Evolutionary conservation across 2,797 vertebrate genomes (phyloP).

Genomic region (Pangasius larnaudii): DNA sequence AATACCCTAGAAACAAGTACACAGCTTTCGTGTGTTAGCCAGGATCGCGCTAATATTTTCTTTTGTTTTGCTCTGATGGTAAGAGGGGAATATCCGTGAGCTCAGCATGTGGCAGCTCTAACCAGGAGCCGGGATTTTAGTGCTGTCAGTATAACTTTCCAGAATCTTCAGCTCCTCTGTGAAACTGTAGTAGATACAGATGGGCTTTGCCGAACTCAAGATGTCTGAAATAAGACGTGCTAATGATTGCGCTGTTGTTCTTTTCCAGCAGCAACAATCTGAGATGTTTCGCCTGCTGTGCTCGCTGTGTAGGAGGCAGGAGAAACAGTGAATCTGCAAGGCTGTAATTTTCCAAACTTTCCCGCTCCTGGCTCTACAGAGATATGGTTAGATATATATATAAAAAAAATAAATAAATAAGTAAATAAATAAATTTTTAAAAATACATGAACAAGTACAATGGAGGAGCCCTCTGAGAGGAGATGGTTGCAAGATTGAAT

Average conservation of each 20-base stretch:
- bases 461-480: constrained; percentile 23
- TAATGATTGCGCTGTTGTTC: constrained; percentile 17
- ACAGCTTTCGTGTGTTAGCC: background rate
- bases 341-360: constrained; percentile 50
- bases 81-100: background rate
- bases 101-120: background rate
- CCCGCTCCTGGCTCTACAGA: background rate
- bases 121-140: background rate
- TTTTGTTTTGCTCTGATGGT: background rate
- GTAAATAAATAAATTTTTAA: background rate
- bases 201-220: background rate
- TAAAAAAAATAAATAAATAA: background rate
- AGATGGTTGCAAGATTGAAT: constrained; percentile 26
- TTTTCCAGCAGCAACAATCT: constrained; percentile 22
- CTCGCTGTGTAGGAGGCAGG: constrained; percentile 29
- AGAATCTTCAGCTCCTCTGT: background rate
- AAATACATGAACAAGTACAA: constrained; percentile 19
- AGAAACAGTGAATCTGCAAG: constrained; percentile 38
- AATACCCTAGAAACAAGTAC: background rate
- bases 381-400: background rate
- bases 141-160: constrained; percentile 1
- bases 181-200: background rate
- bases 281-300: constrained; percentile 8
- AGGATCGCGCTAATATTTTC: background rate
- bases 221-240: background rate